These are phyloP conservation scores for Ciconia boyciana DNA, from an alignment of 2,113 vertebrate genomes.

Conservation along the genomic window DNA sequence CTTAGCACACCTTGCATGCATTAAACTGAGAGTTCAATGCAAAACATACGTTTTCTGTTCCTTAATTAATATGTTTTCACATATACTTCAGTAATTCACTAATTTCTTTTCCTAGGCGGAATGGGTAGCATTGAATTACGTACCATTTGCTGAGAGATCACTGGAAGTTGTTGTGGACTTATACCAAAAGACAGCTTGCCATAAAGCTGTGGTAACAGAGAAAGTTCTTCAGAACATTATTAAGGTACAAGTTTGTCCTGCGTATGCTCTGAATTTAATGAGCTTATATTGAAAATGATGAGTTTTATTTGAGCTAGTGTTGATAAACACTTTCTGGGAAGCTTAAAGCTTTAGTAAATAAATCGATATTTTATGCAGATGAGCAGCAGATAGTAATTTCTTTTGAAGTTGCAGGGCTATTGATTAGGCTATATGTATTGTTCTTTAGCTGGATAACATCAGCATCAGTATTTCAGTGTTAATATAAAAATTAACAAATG, in stretches of 20 bases:
- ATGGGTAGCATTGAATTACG: conserved; percentile 99
- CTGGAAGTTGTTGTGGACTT: conserved; percentile 96
- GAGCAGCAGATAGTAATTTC: not conserved
- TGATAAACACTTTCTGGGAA: not conserved
- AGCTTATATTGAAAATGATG: not conserved
- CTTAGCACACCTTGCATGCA: conserved; percentile 72
- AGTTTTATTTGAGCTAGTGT: not conserved
- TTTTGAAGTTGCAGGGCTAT: not conserved
- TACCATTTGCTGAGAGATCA: conserved; percentile 97
- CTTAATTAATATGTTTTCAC: not conserved
- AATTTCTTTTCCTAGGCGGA: conserved; percentile 84
- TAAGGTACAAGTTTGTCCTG: conserved; percentile 79
- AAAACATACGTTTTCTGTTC: conserved; percentile 41
- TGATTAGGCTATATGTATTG: not conserved
- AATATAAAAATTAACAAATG: not conserved
- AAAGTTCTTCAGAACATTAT: conserved; percentile 95
- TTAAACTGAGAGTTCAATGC: conserved; percentile 37
- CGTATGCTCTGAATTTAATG: not conserved
- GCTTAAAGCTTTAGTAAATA: not conserved
- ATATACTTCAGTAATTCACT: not conserved
- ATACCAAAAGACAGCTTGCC: conserved; percentile 98
- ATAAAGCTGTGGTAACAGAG: conserved; percentile 97
- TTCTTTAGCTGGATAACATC: not conserved
- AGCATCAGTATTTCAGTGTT: not conserved
- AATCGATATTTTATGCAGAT: not conserved